phyloP scores from a whole-genome alignment of 2,797 vertebrate genomes.

The Bradypodion ventrale region DNA sequence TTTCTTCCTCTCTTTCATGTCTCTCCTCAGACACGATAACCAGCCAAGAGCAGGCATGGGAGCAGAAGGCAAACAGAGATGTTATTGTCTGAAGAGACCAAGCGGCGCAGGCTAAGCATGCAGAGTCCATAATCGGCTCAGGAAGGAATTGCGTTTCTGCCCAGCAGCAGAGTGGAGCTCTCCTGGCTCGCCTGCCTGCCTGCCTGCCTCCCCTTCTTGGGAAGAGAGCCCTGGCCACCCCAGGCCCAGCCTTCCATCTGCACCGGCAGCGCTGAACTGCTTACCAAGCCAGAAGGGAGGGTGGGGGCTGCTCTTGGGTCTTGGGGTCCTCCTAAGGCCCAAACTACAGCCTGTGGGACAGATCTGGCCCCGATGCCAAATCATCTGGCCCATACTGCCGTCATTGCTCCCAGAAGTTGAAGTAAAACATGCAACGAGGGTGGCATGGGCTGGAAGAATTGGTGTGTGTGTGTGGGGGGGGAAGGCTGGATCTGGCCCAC shows the following conservation, averaged over 20 bases:
- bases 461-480: too few species aligned
- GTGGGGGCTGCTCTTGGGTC: not conserved
- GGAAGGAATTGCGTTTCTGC: not conserved
- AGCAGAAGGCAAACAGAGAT: not conserved
- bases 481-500: too few species aligned
- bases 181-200: not conserved
- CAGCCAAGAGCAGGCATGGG: not conserved
- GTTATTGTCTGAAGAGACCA: conserved; percentile 3
- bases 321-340: not conserved
- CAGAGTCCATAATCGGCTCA: conserved; percentile 24
- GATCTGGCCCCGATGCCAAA: too few species aligned
- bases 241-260: not conserved
- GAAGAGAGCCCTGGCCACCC: not conserved
- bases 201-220: not conserved
- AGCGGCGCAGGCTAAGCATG: not conserved
- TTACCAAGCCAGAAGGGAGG: not conserved
- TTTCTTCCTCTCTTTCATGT: not conserved
- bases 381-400: too few species aligned
- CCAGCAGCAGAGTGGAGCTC: not conserved
- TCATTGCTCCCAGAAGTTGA: too few species aligned
- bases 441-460: too few species aligned
- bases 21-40: not conserved
- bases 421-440: too few species aligned
- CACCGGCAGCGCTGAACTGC: not conserved
- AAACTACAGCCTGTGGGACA: too few species aligned